phyloP scores from a whole-genome alignment of 2,888 invertebrate genomes.

The Acrobasis suavella region DNA sequence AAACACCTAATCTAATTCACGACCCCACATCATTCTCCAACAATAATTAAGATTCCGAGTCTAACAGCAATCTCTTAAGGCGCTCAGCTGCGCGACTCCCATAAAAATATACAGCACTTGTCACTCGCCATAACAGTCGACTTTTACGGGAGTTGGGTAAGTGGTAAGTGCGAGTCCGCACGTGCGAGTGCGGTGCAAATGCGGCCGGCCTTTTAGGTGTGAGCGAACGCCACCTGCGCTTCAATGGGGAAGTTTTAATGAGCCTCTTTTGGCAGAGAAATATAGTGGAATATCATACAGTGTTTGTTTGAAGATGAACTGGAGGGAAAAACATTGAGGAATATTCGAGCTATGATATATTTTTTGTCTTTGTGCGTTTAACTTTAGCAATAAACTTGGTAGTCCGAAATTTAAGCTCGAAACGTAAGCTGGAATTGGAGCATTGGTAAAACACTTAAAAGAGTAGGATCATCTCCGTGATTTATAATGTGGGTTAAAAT shows the following conservation, averaged over 20 bases:
- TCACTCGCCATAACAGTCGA: conserved; percentile 62
- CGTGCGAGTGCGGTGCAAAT: conserved; percentile 62
- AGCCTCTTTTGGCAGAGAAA: background rate
- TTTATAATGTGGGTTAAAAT: no score
- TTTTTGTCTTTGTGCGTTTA: no score
- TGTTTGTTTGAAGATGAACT: background rate
- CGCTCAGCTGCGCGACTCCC: conserved; percentile 50
- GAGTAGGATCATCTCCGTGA: no score
- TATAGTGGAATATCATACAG: conserved; percentile 9
- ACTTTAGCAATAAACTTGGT: no score
- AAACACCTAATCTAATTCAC: background rate
- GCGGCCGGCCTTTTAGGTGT: conserved; percentile 62
- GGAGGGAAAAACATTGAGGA: background rate
- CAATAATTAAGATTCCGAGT: conserved; percentile 27
- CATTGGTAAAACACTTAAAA: no score
- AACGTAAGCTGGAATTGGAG: no score
- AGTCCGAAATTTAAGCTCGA: no score
- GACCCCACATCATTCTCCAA: background rate
- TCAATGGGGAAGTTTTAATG: conserved; percentile 49
- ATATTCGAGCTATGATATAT: no score
- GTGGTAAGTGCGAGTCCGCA: conserved; percentile 66
- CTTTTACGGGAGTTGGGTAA: conserved; percentile 66
- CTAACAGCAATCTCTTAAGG: conserved; percentile 50
- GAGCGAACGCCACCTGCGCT: conserved; percentile 63
- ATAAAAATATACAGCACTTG: conserved; percentile 66